phyloP scores from a whole-genome alignment of 2,113 vertebrate genomes.

The Indicator indicator region DNA sequence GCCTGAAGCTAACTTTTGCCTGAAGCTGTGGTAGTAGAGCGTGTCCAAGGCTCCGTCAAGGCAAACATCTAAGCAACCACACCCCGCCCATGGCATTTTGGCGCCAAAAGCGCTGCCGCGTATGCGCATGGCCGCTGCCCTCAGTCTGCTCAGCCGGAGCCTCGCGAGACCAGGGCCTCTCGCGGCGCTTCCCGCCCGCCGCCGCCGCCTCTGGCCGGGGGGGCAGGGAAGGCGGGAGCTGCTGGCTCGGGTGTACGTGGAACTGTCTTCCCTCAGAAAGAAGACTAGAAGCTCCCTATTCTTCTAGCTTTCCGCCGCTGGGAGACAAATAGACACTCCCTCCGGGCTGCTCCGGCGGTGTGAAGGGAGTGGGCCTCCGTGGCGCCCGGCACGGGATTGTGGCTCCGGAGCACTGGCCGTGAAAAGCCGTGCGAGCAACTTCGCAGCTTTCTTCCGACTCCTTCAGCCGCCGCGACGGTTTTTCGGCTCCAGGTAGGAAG shows the following conservation, averaged over 20 bases:
- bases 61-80: accelerated
- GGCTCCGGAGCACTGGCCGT: not conserved
- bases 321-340: too few relatives aligned
- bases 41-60: accelerated
- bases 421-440: not conserved
- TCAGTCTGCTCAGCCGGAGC: accelerated
- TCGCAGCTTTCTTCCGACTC: accelerated
- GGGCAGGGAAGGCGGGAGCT: not conserved
- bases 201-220: accelerated
- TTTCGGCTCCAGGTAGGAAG: not conserved
- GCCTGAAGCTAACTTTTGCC: accelerated
- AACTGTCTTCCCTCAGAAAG: accelerated
- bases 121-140: not conserved
- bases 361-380: not conserved
- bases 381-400: not conserved
- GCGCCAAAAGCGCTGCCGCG: not conserved
- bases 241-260: not conserved
- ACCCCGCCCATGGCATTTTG: not conserved
- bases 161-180: accelerated
- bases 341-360: not conserved
- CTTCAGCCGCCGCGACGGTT: not conserved
- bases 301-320: accelerated
- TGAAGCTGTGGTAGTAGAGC: accelerated
- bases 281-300: accelerated
- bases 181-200: not conserved